phyloP scores from a whole-genome alignment of 2,797 vertebrate species.

The Rachycentron canadum region DNA sequence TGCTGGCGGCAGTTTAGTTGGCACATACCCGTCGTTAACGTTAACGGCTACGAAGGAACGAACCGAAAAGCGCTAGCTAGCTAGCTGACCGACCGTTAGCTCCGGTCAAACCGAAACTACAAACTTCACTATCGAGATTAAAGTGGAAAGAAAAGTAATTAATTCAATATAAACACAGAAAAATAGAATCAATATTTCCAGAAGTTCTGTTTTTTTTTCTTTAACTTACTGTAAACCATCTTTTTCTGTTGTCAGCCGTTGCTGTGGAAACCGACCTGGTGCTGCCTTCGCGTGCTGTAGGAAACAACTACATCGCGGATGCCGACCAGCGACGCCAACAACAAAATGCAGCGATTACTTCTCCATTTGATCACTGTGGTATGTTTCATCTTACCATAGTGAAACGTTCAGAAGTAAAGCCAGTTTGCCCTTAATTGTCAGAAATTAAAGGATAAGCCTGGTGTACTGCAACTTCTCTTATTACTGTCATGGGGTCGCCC shows the following conservation, averaged over 20 bases:
- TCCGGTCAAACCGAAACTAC: not conserved
- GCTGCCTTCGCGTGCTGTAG: slow-evolving; percentile 6
- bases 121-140: not conserved
- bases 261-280: slow-evolving; percentile 46
- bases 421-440: too few species aligned
- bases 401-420: too few species aligned
- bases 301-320: not conserved
- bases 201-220: not conserved
- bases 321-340: not conserved
- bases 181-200: not conserved
- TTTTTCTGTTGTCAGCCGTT: slow-evolving; percentile 58
- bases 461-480: too few species aligned
- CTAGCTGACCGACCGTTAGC: too few species aligned
- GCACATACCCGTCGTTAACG: not conserved
- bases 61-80: not conserved
- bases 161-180: not conserved
- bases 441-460: too few species aligned
- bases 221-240: slow-evolving; percentile 77
- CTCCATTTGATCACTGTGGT: not conserved
- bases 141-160: not conserved
- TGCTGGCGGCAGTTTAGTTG: not conserved
- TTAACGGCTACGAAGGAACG: too few species aligned
- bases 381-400: too few species aligned
- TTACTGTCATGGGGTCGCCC: too few species aligned
- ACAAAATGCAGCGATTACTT: not conserved